Percentiles rank a stretch among this genome's conserved stretches.
Evolutionary conservation across 2,888 invertebrate species (phyloP).

Genomic region (Drosophila hawaiiensis): DNA sequence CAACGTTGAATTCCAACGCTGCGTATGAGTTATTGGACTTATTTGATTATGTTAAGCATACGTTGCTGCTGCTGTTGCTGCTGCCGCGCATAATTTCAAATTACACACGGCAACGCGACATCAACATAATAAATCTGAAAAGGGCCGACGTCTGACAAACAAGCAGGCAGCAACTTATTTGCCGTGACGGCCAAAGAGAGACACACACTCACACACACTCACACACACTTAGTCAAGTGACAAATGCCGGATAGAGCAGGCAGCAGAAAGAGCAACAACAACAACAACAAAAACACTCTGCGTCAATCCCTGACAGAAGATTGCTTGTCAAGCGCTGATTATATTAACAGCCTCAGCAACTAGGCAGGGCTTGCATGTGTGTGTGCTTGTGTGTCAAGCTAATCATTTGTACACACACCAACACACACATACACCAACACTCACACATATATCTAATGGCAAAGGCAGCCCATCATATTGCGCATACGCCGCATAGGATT

Average conservation of each 20-base stretch:
- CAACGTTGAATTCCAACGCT: constrained; percentile 33
- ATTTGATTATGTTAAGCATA: constrained; percentile 78
- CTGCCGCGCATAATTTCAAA: constrained; percentile 74
- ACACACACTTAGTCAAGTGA: constrained; percentile 36
- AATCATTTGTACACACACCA: constrained; percentile 34
- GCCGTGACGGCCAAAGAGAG: constrained; percentile 44
- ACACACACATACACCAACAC: not conserved
- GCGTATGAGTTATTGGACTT: constrained; percentile 76
- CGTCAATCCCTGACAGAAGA: constrained; percentile 65
- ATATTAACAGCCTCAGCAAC: constrained; percentile 62
- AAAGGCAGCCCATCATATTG: constrained; percentile 44
- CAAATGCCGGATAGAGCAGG: constrained; percentile 66
- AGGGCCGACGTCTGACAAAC: constrained; percentile 69
- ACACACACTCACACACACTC: constrained; percentile 6
- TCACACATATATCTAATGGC: not conserved
- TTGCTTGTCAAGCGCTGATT: constrained; percentile 75
- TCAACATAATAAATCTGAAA: constrained; percentile 74
- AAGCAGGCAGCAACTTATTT: constrained; percentile 57
- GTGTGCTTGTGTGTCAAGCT: constrained; percentile 20
- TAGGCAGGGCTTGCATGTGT: not conserved
- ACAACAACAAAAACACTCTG: constrained; percentile 40
- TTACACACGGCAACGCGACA: constrained; percentile 66
- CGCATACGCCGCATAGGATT: constrained; percentile 45
- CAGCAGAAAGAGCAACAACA: constrained; percentile 39
- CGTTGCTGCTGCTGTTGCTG: constrained; percentile 50